A percentile compares a stretch with the other conserved stretches of the same genome.
phyloP scores from a whole-genome alignment of 2,888 invertebrate species.

The Merodon equestris region DNA sequence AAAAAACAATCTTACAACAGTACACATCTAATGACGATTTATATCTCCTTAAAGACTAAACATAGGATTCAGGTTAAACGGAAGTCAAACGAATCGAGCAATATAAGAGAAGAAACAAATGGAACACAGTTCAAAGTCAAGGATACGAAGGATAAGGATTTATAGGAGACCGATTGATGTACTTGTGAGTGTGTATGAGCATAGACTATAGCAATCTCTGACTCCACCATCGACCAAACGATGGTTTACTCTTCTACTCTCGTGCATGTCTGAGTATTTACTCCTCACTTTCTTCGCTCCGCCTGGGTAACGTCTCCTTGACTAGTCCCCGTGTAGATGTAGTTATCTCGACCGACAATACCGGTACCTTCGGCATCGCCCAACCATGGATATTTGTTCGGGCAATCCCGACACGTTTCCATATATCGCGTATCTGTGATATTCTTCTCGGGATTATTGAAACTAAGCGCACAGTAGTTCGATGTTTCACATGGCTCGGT shows the following conservation, averaged over 20 bases:
- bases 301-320: conserved; percentile 61
- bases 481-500: conserved; percentile 88
- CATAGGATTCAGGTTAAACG: conserved; percentile 40
- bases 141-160: conserved; percentile 21
- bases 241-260: conserved; percentile 22
- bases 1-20: conserved; percentile 58
- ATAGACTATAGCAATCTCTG: conserved; percentile 45
- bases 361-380: conserved; percentile 92
- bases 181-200: neutral
- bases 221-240: conserved; percentile 28
- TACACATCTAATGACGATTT: conserved; percentile 64
- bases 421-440: conserved; percentile 91
- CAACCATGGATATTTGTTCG: conserved; percentile 92
- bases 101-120: conserved; percentile 12
- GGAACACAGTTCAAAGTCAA: conserved; percentile 5
- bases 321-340: conserved; percentile 77
- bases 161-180: conserved; percentile 15
- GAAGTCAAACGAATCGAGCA: too few relatives aligned
- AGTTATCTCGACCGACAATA: conserved; percentile 88
- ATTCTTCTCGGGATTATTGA: conserved; percentile 87
- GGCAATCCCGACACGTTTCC: conserved; percentile 92
- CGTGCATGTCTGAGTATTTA: conserved; percentile 3
- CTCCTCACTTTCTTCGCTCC: conserved; percentile 48
- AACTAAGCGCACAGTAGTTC: conserved; percentile 90
- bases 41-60: conserved; percentile 58